These are phyloP conservation scores for Pantherophis guttatus DNA, from an alignment of 2,113 vertebrate species.

Conservation along the genomic window DNA sequence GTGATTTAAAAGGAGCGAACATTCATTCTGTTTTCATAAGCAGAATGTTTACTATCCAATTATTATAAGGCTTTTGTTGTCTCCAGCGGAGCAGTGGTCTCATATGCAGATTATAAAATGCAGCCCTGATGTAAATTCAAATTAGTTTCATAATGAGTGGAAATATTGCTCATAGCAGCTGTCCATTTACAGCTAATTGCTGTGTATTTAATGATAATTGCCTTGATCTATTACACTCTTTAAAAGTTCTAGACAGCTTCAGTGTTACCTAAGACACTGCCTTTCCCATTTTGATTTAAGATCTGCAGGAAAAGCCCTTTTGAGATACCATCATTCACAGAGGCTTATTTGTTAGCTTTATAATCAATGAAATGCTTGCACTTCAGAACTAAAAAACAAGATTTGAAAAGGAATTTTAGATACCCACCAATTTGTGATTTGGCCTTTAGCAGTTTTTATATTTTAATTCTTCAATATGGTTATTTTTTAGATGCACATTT, in stretches of 20 bases:
- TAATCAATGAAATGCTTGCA: neutral
- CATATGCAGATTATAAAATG: neutral
- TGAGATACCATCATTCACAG: neutral
- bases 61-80: neutral
- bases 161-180: neutral
- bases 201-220: slow-evolving; percentile 2
- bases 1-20: neutral
- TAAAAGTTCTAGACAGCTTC: neutral
- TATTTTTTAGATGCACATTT: neutral
- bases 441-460: neutral
- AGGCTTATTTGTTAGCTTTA: neutral
- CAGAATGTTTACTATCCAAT: neutral
- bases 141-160: neutral
- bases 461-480: neutral
- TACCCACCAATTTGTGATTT: neutral
- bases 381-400: neutral
- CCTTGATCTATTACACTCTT: neutral
- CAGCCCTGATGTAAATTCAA: neutral
- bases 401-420: neutral
- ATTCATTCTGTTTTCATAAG: neutral
- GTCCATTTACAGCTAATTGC: neutral
- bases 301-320: neutral
- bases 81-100: neutral
- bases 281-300: neutral
- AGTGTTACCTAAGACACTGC: neutral